Base-by-base conservation (phyloP, 1,140 invertebrate species). In the Hirudo medicinalis region DNA sequence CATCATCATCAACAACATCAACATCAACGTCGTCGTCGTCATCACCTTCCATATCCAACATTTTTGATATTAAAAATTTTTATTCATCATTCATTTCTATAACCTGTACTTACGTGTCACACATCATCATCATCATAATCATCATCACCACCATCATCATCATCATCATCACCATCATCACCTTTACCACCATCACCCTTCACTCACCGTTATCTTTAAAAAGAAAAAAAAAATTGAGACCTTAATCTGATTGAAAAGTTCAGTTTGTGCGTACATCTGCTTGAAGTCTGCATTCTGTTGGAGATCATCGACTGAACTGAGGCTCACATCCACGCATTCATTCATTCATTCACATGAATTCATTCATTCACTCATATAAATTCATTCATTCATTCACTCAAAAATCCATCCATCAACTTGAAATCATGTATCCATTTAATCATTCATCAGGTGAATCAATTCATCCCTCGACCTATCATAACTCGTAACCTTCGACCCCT, bases 231-330 rank as follows among this genome's bases (percentile, higher is more conserved):
- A 53, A 25, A 36, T 66, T 53, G 54, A 53, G n/a, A 72, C 73
- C 66, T 74, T 74, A 53, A 74, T 71, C 67, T 74, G 73, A 57
- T 71, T 74, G 66, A 74, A 74, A 55, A 72, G 70, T 71, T 74
- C 73, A 29, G 54, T 74, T 69, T 74, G 73, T 40, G 73, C 73
- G 67, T 74, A 74, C 67, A 74, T 71, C 70, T 74, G 73, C 73
- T 74, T 74, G 69, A 74, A 54, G 66, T 74, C 73, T 2, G 73
- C 73, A 55, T 74, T 74, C 73, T 74, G 70, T 20, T n/a, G 43
- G 43, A 49, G 29, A 63, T n/a, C 57, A 63, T 63, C 57, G 29
- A 57, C 20, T 9, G 5, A 4, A 57, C 2, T 25, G 20, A 57
- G 54, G 32, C 32, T 36, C 32, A 57, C 54, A 57, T n/a, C 9